phyloP scores from a whole-genome alignment of 2,797 vertebrate species.

The Anguilla marmorata region DNA sequence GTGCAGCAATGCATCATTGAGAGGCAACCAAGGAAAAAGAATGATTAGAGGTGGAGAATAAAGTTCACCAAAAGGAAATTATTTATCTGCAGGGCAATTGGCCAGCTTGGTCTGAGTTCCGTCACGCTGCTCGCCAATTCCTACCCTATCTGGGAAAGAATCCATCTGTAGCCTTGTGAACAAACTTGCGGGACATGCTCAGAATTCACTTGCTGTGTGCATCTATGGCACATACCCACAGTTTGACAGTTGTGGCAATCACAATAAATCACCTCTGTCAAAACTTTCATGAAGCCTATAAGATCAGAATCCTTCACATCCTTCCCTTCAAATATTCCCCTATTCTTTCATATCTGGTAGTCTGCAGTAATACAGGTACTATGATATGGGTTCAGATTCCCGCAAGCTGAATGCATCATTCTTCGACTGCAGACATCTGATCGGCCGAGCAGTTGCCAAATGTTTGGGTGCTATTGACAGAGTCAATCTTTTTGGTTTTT shows the following conservation, averaged over 20 bases:
- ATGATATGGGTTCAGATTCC: not conserved
- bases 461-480: not conserved
- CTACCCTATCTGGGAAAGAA: not conserved
- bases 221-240: not conserved
- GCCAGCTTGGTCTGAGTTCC: not conserved
- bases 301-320: not conserved
- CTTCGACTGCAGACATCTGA: not conserved
- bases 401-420: not conserved
- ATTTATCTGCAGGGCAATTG: not conserved
- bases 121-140: not conserved
- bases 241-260: not conserved
- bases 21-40: not conserved
- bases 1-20: not conserved
- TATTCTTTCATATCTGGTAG: not conserved
- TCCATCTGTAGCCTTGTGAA: not conserved
- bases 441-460: not conserved
- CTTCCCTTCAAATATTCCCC: not conserved
- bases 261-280: not conserved
- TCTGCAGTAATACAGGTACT: not conserved
- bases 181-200: not conserved
- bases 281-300: not conserved
- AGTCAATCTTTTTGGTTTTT: not conserved
- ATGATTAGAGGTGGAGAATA: not conserved
- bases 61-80: constrained; percentile 4
- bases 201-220: not conserved